Evolutionary conservation across 2,797 vertebrate species (phyloP).

Genomic region (Myripristis murdjan): DNA sequence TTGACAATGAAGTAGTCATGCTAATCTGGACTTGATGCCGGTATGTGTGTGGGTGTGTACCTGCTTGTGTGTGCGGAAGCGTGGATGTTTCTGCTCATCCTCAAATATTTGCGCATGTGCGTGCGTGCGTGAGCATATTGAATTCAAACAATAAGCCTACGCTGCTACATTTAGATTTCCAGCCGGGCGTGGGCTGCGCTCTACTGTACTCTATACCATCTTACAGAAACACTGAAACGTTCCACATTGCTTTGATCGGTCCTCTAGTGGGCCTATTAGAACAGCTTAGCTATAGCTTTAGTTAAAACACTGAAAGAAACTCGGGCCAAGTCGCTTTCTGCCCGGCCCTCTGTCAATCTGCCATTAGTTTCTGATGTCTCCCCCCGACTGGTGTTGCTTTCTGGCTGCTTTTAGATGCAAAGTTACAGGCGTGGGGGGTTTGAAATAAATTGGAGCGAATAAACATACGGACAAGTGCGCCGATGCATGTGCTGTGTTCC

Average conservation of each 20-base stretch:
- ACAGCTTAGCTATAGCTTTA: constrained; percentile 8
- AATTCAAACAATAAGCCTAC: constrained; percentile 32
- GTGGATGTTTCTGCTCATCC: constrained; percentile 16
- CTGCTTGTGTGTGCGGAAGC: neutral
- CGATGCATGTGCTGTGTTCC: neutral
- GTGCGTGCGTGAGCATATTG: constrained; percentile 14
- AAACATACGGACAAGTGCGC: neutral
- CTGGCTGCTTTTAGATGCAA: neutral
- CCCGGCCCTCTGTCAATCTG: no score
- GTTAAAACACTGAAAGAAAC: no score
- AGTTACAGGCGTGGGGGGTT: neutral
- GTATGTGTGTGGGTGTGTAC: constrained; percentile 4
- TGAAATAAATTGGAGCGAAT: neutral
- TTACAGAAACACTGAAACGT: constrained; percentile 26
- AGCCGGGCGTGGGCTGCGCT: constrained; percentile 49
- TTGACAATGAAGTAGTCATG: constrained; percentile 18
- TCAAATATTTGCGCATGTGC: constrained; percentile 10
- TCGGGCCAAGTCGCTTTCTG: no score
- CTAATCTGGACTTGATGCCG: constrained; percentile 6
- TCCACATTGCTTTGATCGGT: constrained; percentile 21
- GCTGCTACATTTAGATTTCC: constrained; percentile 22
- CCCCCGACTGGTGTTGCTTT: neutral
- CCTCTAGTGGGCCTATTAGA: constrained; percentile 2
- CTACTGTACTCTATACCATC: constrained; percentile 20
- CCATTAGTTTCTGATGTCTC: neutral